These are phyloP conservation scores for Lagothrix lagotricha DNA, from an alignment of 2,797 vertebrate species.

Conservation along the genomic window DNA sequence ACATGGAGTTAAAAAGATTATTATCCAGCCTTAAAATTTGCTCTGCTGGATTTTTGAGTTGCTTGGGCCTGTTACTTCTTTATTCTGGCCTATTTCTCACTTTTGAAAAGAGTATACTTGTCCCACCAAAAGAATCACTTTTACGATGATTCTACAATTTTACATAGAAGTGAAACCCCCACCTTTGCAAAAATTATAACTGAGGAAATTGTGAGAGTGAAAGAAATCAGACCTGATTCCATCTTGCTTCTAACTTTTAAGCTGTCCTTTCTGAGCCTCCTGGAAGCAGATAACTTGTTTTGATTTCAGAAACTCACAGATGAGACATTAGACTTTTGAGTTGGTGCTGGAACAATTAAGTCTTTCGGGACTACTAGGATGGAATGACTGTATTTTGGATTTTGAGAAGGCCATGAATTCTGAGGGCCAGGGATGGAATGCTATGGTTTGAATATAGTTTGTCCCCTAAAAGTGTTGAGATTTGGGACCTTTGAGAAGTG, in stretches of 20 bases:
- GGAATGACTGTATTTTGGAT: background rate
- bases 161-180: too few relatives aligned
- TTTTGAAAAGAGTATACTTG: background rate
- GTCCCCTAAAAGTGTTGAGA: background rate
- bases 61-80: background rate
- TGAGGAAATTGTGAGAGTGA: too few relatives aligned
- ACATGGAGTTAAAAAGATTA: background rate
- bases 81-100: background rate
- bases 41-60: background rate
- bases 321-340: background rate
- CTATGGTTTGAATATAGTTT: background rate
- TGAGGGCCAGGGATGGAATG: background rate
- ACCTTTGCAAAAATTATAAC: too few relatives aligned
- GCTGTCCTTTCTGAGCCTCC: background rate
- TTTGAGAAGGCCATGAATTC: background rate
- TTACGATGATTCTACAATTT: too few relatives aligned
- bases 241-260: too few relatives aligned
- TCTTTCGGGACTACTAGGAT: background rate
- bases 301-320: background rate
- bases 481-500: background rate
- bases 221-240: too few relatives aligned
- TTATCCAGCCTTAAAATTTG: background rate
- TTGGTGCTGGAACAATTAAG: background rate
- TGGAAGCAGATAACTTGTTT: background rate
- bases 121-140: background rate